Percentiles rank a stretch among this genome's conserved stretches.
phyloP scores from a whole-genome alignment of 35 echinoderm and acorn worm genomes.

The Lytechinus variegatus region DNA sequence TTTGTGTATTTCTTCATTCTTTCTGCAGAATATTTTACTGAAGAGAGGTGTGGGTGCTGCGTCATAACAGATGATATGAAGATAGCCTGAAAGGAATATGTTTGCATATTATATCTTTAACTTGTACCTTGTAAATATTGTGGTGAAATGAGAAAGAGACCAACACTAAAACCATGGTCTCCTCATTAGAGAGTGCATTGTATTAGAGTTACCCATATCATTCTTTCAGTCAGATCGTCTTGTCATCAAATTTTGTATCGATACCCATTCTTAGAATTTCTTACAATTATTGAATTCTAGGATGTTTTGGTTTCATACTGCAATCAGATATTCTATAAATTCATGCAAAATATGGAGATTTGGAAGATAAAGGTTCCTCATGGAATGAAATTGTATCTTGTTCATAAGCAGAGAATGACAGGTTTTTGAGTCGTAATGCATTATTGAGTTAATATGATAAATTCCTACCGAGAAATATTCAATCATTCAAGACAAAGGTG shows the following conservation, averaged over 20 bases:
- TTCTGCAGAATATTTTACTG: slow-evolving; percentile 37
- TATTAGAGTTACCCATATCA: neutral
- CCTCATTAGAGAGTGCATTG: neutral
- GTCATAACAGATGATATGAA: slow-evolving; percentile 20
- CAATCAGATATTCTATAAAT: neutral
- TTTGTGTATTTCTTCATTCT: slow-evolving; percentile 13
- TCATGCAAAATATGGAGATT: neutral
- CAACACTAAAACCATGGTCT: neutral
- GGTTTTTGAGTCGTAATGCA: too few relatives aligned
- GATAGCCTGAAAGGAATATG: neutral
- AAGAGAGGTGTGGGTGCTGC: slow-evolving; percentile 30
- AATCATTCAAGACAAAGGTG: too few relatives aligned
- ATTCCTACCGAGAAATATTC: too few relatives aligned
- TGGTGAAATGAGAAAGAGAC: neutral
- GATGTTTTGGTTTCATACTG: neutral
- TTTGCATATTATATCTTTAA: neutral
- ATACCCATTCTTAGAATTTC: neutral
- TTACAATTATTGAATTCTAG: neutral
- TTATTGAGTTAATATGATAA: too few relatives aligned
- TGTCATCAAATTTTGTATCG: neutral
- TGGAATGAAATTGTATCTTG: too few relatives aligned
- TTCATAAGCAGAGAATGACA: too few relatives aligned
- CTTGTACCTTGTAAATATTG: neutral
- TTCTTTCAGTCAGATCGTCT: neutral
- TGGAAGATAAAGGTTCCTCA: neutral